Conservation (phyloP, 1,140 invertebrate species). For the Drosophila pseudoobscura region DNA sequence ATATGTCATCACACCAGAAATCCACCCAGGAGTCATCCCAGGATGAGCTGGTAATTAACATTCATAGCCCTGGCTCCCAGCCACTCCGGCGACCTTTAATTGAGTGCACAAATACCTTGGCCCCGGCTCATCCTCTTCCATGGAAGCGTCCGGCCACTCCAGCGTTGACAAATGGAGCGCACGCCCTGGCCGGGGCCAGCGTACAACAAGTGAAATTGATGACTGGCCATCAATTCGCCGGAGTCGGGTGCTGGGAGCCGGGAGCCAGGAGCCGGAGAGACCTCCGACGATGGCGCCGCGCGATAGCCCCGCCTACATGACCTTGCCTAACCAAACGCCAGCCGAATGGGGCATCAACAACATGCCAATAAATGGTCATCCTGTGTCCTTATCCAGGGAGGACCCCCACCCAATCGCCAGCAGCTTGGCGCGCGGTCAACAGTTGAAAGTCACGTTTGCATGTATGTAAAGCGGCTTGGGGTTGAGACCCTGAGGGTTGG, state of each 20-base stretch:
- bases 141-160: slow-evolving; percentile 20
- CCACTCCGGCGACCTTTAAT: slow-evolving; percentile 53
- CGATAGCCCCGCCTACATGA: slow-evolving; percentile 56
- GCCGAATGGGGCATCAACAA: slow-evolving; percentile 9
- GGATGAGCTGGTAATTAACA: slow-evolving; percentile 42
- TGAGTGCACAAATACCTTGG: slow-evolving; percentile 49
- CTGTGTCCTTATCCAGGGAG: slow-evolving; percentile 7
- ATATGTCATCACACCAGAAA: no score
- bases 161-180: slow-evolving; percentile 66
- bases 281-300: slow-evolving; percentile 27
- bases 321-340: slow-evolving; percentile 30
- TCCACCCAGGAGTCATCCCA: background rate
- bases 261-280: background rate
- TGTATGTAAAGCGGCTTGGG: slow-evolving; percentile 22
- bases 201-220: slow-evolving; percentile 79
- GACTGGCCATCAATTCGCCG: slow-evolving; percentile 78
- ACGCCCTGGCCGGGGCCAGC: slow-evolving; percentile 14
- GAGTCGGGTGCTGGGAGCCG: background rate
- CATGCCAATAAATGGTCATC: slow-evolving; percentile 77
- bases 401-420: background rate
- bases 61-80: slow-evolving; percentile 28
- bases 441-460: slow-evolving; percentile 79
- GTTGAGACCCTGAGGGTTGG: background rate
- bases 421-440: slow-evolving; percentile 64
- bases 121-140: background rate